Evolutionary conservation across 2,797 vertebrate species (phyloP), one percentile per base, ranked within the genome.

Genomic region (Acanthis flammea): DNA sequence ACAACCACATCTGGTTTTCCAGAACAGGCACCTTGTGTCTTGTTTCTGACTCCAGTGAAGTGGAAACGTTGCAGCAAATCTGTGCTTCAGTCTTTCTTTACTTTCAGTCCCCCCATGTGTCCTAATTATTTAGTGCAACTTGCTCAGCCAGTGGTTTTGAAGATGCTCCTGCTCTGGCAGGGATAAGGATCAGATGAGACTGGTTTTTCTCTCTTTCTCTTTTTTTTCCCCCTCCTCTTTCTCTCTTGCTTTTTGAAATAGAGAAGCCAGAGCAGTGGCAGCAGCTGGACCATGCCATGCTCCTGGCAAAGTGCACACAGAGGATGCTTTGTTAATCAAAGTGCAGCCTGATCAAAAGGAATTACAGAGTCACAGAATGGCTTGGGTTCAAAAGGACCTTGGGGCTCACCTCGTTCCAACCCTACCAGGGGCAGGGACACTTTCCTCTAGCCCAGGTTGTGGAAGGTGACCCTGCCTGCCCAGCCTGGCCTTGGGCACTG

Each of bases 41-140:
- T 62, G 53, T 75, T 87, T 55, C 80, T 44, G 44, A 44, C 37
- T 91, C 74, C 67, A 51, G 55, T 10, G 15, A 85, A 63, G 89
- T 63, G 78, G 60, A 94, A 87, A 76, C 1, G 0, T 51, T 85
- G 41, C 86, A 76, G 86, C 48, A 76, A 87, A 91, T 76, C 91
- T 57, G 33, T 31, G 41, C 82, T 82, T 79, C 75, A 42, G 53
- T 73, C 94, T 88, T 90, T 50, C 92, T 86, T 96, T 88, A 93
- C 71, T 92, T 86, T 94, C 87, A 94, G 76, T 94, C 94, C 93
- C 90, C 74, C 86, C 86, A 41, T 81, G 86, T 86, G 88, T 92
- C 90, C 90, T 94, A 68, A 94, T 95, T 95, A 93, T 89, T 95
- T 93, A 94, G 86, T 76, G 92, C 88, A 95, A 57, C 83, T 72